These are phyloP conservation scores for Charina bottae DNA, from an alignment of 2,113 vertebrate genomes.

Conservation along the genomic window DNA sequence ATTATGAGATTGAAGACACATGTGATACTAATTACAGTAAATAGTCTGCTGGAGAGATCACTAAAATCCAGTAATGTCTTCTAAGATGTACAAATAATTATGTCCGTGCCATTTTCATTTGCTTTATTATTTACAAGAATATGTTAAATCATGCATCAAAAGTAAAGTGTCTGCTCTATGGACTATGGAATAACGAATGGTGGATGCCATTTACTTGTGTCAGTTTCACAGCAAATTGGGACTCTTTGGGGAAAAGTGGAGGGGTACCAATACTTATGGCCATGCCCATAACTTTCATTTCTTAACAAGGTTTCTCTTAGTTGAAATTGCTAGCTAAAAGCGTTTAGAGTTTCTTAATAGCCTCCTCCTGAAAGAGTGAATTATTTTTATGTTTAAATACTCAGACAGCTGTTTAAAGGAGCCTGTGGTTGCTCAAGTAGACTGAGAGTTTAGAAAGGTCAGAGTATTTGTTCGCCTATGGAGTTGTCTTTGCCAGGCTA, in stretches of 20 bases:
- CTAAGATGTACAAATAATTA: neutral
- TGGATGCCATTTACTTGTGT: neutral
- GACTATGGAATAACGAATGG: neutral
- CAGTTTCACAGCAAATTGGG: neutral
- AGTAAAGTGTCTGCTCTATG: neutral
- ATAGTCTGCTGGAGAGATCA: neutral
- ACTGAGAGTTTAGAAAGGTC: neutral
- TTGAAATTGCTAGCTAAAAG: neutral
- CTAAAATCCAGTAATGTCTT: neutral
- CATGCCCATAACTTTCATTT: neutral
- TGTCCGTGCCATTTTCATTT: neutral
- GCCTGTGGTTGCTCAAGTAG: neutral
- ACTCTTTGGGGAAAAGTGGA: neutral
- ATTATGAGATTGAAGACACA: neutral
- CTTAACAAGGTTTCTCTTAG: neutral
- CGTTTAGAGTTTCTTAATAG: neutral
- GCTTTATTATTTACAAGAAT: neutral
- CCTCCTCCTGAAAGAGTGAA: neutral
- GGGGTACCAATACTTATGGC: neutral
- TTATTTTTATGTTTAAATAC: neutral
- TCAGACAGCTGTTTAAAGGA: neutral
- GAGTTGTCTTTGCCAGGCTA: neutral
- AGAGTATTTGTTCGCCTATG: neutral
- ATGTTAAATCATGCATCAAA: neutral
- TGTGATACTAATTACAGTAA: neutral